Evolutionary conservation across 2,113 vertebrate species (phyloP).

Genomic region (Actenoides hombroni): DNA sequence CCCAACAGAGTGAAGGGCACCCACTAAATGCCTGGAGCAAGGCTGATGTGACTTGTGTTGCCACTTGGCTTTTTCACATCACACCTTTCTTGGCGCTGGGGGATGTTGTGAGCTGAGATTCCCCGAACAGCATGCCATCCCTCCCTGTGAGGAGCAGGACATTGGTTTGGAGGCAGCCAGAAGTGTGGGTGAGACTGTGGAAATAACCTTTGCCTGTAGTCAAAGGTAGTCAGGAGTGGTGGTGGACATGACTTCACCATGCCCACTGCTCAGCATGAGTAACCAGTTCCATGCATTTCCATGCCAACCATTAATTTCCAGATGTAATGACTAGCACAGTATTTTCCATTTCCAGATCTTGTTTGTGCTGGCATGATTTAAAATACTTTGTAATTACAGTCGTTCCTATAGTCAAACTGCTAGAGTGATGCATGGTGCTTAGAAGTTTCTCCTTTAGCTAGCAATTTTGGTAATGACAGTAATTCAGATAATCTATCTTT

Average conservation of each 20-base stretch:
- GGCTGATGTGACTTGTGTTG: background rate
- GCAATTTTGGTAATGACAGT: slow-evolving; percentile 80
- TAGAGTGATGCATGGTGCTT: background rate
- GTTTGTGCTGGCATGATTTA: slow-evolving; percentile 74
- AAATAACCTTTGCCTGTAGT: slow-evolving; percentile 3
- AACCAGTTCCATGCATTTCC: slow-evolving; percentile 40
- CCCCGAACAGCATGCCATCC: accelerated
- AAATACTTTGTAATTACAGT: slow-evolving; percentile 76
- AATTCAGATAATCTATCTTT: slow-evolving; percentile 71
- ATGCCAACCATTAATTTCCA: slow-evolving; percentile 35
- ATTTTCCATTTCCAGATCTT: slow-evolving; percentile 63
- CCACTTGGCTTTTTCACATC: background rate
- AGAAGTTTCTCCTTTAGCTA: slow-evolving; percentile 55
- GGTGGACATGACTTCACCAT: slow-evolving; percentile 13
- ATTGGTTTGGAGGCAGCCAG: background rate
- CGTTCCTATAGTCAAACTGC: slow-evolving; percentile 8
- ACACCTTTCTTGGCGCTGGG: background rate
- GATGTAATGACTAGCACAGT: background rate
- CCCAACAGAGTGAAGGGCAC: background rate
- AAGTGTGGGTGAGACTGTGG: slow-evolving; percentile 31
- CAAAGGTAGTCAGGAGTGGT: background rate
- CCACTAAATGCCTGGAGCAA: background rate
- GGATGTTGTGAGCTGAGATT: background rate
- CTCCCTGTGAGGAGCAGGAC: background rate
- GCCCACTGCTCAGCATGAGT: slow-evolving; percentile 34